Base-by-base conservation (phyloP, 2,113 vertebrate genomes). In the Cynoglossus semilaevis region DNA sequence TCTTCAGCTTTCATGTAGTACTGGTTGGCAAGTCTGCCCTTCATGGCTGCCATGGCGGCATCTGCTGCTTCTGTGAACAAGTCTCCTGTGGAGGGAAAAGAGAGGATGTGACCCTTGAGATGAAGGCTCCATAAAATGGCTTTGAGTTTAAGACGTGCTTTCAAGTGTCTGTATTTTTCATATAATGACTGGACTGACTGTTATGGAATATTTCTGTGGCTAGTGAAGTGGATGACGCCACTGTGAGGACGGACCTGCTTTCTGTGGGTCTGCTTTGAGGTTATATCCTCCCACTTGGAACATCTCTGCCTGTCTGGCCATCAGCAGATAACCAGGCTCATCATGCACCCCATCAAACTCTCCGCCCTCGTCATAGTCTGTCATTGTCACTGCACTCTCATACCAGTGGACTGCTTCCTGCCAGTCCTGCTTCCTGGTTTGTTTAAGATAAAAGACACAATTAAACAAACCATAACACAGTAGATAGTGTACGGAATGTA, bases 1-100 rank as follows among this genome's bases (percentile, higher is more conserved):
- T 96, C 95, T 67, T 99, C 97, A 0, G 97, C 96, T 82, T 95
- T 96, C 86, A 96, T 85, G 74, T 98, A 99, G 85, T 96, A 99
- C 72, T 94, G 88, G 81, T 94, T 98, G 43, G 97, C 96, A 65
- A 98, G 77, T 10, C 95, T 89, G 50, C 97, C 97, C 49, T 98
- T 99, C 95, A 98, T 96, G 48, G 94, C 95, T 49, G 92, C 94
- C 91, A 92, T 99, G 0, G 97, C 97, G 1, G 92, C 92, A 66
- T 98, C 95, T 0, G 96, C 97, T 1, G 97, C 97, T 82, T 94
- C 93, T 7, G 94, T 99, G 78, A 95, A 99, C 65, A 98, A 74
- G 45, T 99, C 94, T 15, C 97, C 97, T 99, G 66, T 11, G 42
- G 34, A 43, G 34, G 60, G 19, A 22, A 58, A 15, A 17, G 0